Evolutionary conservation across 2,888 invertebrate species (phyloP).

Genomic region (Lordiphosa andalusiaca): DNA sequence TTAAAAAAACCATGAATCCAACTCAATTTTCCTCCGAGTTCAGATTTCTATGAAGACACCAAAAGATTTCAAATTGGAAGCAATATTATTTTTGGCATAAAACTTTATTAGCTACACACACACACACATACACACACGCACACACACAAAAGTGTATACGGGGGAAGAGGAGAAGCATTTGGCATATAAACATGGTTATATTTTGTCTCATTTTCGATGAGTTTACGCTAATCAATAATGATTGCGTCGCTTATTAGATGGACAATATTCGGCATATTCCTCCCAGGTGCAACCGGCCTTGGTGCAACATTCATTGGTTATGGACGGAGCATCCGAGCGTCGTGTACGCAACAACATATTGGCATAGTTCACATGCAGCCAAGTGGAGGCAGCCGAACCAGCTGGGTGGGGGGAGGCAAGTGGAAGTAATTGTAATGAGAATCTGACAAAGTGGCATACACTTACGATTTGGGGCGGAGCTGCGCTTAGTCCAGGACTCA

Average conservation of each 20-base stretch:
- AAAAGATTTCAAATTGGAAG: too few species aligned
- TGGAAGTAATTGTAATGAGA: neutral
- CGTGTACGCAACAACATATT: slow-evolving; percentile 74
- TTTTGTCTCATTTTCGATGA: slow-evolving; percentile 8
- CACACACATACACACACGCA: slow-evolving; percentile 9
- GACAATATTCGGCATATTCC: slow-evolving; percentile 85
- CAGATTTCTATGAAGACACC: too few species aligned
- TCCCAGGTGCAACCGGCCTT: slow-evolving; percentile 84
- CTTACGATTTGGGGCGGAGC: slow-evolving; percentile 40
- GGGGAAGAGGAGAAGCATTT: slow-evolving; percentile 18
- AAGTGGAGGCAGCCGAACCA: slow-evolving; percentile 69
- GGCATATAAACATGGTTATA: slow-evolving; percentile 2
- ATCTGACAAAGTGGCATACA: neutral
- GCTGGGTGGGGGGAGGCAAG: neutral
- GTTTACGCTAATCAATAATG: slow-evolving; percentile 55
- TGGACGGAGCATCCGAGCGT: slow-evolving; percentile 77
- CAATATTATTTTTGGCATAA: too few species aligned
- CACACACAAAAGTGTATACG: slow-evolving; percentile 4
- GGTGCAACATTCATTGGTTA: slow-evolving; percentile 84
- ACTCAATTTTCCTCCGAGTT: too few species aligned
- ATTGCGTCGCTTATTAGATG: slow-evolving; percentile 82
- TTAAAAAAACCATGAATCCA: too few species aligned
- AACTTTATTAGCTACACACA: neutral
- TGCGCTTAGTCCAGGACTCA: slow-evolving; percentile 46
- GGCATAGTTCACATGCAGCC: slow-evolving; percentile 78